A percentile compares a stretch with the other conserved stretches of the same genome.
These are phyloP conservation scores for Choloepus hoffmanni DNA, from an alignment of 2,113 vertebrate species.

Conservation along the genomic window DNA sequence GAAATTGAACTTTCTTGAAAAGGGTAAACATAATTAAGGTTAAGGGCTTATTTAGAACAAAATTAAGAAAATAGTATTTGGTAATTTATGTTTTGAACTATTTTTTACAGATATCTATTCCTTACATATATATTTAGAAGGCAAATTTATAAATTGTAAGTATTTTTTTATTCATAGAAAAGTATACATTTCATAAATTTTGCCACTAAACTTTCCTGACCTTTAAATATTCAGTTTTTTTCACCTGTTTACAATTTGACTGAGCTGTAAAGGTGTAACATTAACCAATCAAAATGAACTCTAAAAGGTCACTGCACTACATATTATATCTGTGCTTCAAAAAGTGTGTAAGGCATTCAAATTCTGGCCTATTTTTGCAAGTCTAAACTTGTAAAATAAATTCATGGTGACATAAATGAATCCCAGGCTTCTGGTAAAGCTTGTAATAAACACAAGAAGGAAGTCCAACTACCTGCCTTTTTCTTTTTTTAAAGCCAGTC, in stretches of 20 bases:
- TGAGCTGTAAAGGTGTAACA: conserved; percentile 72
- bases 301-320: conserved; percentile 79
- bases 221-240: conserved; percentile 74
- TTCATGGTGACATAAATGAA: conserved; percentile 75
- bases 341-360: conserved; percentile 72
- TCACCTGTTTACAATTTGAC: conserved; percentile 69
- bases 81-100: neutral
- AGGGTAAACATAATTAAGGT: neutral
- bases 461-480: neutral
- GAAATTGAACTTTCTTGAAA: neutral
- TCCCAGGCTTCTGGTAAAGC: conserved; percentile 61
- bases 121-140: conserved; percentile 13
- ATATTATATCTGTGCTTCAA: conserved; percentile 66
- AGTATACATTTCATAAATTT: conserved; percentile 64
- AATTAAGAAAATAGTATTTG: conserved; percentile 26
- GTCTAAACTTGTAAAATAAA: conserved; percentile 76
- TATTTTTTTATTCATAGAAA: conserved; percentile 48
- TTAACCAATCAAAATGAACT: conserved; percentile 79
- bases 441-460: conserved; percentile 57
- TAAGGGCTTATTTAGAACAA: neutral
- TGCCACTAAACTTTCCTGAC: conserved; percentile 72
- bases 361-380: conserved; percentile 70
- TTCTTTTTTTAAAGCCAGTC: conserved; percentile 32
- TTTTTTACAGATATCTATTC: neutral
- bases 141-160: neutral